phyloP scores from a whole-genome alignment of 1,140 invertebrate genomes.

The Scaptodrosophila lebanonensis region DNA sequence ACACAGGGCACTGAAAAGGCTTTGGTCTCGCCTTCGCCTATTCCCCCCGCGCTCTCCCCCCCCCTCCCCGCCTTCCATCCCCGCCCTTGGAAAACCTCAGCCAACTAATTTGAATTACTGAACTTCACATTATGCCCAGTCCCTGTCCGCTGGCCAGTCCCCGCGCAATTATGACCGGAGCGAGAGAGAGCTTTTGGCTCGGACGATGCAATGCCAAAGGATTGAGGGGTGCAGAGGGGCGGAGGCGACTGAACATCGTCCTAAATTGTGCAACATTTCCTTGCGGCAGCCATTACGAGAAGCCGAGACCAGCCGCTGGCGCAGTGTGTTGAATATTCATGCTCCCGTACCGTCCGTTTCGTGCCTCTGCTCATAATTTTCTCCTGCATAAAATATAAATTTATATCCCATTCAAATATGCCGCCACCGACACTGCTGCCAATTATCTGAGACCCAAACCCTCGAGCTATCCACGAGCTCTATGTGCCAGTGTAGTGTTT shows the following conservation, averaged over 20 bases:
- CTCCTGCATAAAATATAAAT: slow-evolving; percentile 49
- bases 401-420: slow-evolving; percentile 50
- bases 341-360: neutral
- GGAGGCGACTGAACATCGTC: slow-evolving; percentile 49
- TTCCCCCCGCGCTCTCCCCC: slow-evolving; percentile 2
- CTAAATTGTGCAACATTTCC: slow-evolving; percentile 72
- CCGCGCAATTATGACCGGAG: slow-evolving; percentile 55
- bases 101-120: slow-evolving; percentile 68
- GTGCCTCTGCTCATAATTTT: slow-evolving; percentile 3
- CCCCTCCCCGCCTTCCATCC: neutral
- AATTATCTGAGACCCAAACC: slow-evolving; percentile 30
- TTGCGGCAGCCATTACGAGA: slow-evolving; percentile 33
- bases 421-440: neutral
- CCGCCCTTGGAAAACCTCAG: slow-evolving; percentile 10
- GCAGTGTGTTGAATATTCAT: slow-evolving; percentile 56
- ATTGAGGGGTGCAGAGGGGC: slow-evolving; percentile 7
- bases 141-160: neutral
- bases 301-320: slow-evolving; percentile 26
- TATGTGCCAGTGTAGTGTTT: too few relatives aligned
- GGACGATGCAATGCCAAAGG: slow-evolving; percentile 21
- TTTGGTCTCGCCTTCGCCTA: neutral
- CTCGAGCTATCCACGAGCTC: slow-evolving; percentile 24
- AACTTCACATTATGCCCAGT: slow-evolving; percentile 23
- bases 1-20: slow-evolving; percentile 3
- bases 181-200: neutral